phyloP scores from a whole-genome alignment of 2,888 invertebrate genomes.

The Ectropis crepuscularia region DNA sequence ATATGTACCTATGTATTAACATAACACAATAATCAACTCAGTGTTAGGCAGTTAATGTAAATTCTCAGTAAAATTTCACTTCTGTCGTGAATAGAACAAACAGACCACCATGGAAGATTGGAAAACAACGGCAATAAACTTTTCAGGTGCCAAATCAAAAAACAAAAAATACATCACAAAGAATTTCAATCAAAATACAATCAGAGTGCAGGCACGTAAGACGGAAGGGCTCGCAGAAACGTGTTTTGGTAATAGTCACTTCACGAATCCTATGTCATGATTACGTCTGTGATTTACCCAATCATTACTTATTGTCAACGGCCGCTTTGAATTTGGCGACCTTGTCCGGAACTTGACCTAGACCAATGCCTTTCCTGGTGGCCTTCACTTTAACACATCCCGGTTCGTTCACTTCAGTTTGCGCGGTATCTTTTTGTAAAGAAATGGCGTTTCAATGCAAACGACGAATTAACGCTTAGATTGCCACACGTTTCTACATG shows the following conservation, averaged over 20 bases:
- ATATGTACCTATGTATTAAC: no score
- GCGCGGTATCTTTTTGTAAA: constrained; percentile 11
- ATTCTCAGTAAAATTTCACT: constrained; percentile 29
- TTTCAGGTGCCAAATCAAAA: constrained; percentile 24
- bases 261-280: constrained; percentile 2
- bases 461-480: no score
- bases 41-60: constrained; percentile 3
- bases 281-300: constrained; percentile 14
- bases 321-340: constrained; percentile 21
- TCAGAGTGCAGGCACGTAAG: not conserved
- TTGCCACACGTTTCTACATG: no score
- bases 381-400: constrained; percentile 21
- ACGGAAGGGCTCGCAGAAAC: not conserved
- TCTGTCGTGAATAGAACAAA: constrained; percentile 32
- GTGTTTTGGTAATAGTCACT: not conserved
- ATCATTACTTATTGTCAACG: constrained; percentile 17
- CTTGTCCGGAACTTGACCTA: constrained; percentile 31
- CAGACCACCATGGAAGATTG: constrained; percentile 24
- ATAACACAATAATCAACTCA: constrained; percentile 1
- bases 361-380: constrained; percentile 29
- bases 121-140: constrained; percentile 21
- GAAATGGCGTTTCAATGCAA: no score
- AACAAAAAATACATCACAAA: constrained; percentile 14
- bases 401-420: constrained; percentile 6
- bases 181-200: no score